phyloP scores from a whole-genome alignment of 2,888 invertebrate genomes.

The Leucophora obtusa region DNA sequence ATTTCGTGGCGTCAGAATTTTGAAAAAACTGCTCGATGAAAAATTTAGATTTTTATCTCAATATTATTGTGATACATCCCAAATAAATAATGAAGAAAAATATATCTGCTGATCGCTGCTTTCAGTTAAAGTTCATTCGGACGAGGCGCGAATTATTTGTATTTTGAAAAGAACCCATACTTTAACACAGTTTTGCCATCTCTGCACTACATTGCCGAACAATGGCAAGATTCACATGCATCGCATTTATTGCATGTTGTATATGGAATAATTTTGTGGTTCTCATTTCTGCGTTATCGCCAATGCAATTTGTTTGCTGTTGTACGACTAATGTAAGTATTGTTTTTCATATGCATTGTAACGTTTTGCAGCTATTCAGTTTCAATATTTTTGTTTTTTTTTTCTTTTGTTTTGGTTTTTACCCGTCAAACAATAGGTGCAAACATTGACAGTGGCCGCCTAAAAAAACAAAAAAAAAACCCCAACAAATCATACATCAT shows the following conservation, averaged over 20 bases:
- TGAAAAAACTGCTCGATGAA: too few relatives aligned
- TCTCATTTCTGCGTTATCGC: conserved; percentile 17
- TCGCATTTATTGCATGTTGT: background rate
- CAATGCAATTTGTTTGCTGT: conserved; percentile 34
- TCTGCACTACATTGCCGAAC: background rate
- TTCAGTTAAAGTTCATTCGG: too few relatives aligned
- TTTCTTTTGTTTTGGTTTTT: conserved; percentile 18
- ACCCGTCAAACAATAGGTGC: conserved; percentile 43
- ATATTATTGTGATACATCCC: too few relatives aligned
- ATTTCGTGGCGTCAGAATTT: too few relatives aligned
- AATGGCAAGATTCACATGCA: conserved; percentile 17
- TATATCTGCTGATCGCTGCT: too few relatives aligned
- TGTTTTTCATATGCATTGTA: conserved; percentile 29
- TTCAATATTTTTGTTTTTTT: background rate
- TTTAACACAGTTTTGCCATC: conserved; percentile 5
- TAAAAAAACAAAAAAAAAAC: conserved; percentile 21
- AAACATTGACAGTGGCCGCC: conserved; percentile 49
- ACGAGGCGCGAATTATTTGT: too few relatives aligned
- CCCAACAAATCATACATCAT: conserved; percentile 43
- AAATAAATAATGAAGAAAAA: too few relatives aligned
- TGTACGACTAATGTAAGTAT: conserved; percentile 7
- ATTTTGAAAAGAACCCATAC: too few relatives aligned
- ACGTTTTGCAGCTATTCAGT: conserved; percentile 2
- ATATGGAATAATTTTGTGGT: background rate
- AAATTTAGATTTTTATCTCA: too few relatives aligned